These are phyloP conservation scores for Neoitamus cyanurus DNA, from an alignment of 2,888 invertebrate genomes.

Conservation along the genomic window DNA sequence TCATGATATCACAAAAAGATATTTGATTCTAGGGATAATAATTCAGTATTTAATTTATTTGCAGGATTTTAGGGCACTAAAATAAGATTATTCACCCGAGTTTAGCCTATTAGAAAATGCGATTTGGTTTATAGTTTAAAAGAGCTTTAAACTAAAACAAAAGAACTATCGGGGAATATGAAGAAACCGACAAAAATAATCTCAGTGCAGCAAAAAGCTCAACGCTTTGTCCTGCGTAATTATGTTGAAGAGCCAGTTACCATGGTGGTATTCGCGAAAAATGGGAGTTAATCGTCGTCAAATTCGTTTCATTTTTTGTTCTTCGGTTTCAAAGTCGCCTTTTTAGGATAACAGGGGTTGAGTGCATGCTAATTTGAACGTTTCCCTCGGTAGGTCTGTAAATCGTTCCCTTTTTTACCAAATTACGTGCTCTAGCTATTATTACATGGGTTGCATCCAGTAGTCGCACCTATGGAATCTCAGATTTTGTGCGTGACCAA, in stretches of 20 bases:
- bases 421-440: neutral
- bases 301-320: neutral
- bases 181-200: neutral
- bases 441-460: neutral
- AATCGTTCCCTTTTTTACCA: neutral
- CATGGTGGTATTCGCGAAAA: too few relatives aligned
- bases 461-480: too few relatives aligned
- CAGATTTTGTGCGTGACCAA: too few relatives aligned
- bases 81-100: too few relatives aligned
- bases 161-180: neutral
- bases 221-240: neutral
- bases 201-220: neutral
- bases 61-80: too few relatives aligned
- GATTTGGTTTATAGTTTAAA: too few relatives aligned
- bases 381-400: neutral
- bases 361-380: neutral
- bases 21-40: too few relatives aligned
- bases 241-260: too few relatives aligned
- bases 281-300: neutral
- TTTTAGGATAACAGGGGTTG: neutral
- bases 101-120: too few relatives aligned
- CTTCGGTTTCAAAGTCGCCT: neutral
- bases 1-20: too few relatives aligned
- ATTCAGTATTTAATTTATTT: too few relatives aligned
- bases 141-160: too few relatives aligned